Base-by-base conservation (phyloP, 2,113 vertebrate genomes). In the Channa argus region DNA sequence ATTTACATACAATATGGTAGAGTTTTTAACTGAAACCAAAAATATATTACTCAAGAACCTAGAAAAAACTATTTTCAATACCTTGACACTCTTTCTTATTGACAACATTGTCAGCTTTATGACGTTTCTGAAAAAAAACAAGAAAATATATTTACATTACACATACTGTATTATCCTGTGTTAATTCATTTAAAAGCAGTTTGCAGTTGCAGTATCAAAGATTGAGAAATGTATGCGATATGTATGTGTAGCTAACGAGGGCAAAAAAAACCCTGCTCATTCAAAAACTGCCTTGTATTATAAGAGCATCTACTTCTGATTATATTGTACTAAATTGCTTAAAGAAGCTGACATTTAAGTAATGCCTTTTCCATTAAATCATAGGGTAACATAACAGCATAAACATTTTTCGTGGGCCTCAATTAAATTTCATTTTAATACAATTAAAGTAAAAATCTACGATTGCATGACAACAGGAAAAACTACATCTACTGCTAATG, bases 41-140 rank as follows among this genome's bases (percentile, higher is more conserved):
- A 51, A 50, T 7, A 63, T 13, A 24, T 5, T 2, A n/a, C 14
- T 50, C 2, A 50, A 59, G 71, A 71, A 49, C 4, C 1, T 3
- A 3, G 37, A 47, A 2, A 49, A 55, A 9, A 41, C 24, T 24
- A 24, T 45, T 69, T 6, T 39, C 8, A 91, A 9, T 96, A 99
- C 98, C 98, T 97, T 99, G 98, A 73, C 96, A 97, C 93, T 98
- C 94, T 74, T 98, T 99, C 94, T 95, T 99, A 94, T 99, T 99
- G 88, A 99, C 97, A 0, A 95, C 94, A 75, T 93, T 95, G 82
- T 99, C 98, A 51, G 98, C 97, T 78, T 97, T 98, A 90, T 99
- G 97, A 4, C 97, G 97, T 94, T 99, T 99, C 98, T 99, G 90
- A 79, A 88, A 86, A 47, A 3, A 91, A 89, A 56, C 24, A 80